Base-by-base conservation (phyloP, 2,888 invertebrate genomes). In the Sphaerophoria taeniata region DNA sequence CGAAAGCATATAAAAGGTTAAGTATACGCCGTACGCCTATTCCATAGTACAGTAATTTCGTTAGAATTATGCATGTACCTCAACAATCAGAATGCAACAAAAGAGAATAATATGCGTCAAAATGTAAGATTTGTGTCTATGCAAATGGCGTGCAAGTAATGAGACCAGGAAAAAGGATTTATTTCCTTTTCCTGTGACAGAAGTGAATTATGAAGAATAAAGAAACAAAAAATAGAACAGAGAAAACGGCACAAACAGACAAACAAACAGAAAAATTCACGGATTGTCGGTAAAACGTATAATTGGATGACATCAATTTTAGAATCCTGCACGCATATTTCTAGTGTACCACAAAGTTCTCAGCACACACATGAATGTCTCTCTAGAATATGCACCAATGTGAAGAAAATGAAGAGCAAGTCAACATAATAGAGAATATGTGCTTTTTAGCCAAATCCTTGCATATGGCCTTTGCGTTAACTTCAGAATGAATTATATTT, bases 251-350 rank as follows among this genome's bases (percentile, higher is more conserved):
- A 24, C 24, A 24, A 24, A 24, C 24, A 24, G 24, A 24, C 24
- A 24, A 24, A 24, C 24, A 24, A 24, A 24, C 24, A 24, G 24
- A 24, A 2, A 24, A 73, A 69, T 78, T 77, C 73, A 69, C 51
- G 82, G 73, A 69, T 69, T 75, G 80, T 70, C 69, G 71, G 76
- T 76, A 75, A 71, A 82, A 77, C 55, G 82, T 77, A 65, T 82
- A 82, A 82, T 82, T 82, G 82, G 77, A 82, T 82, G 82, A 77
- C 82, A 82, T 82, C 82, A 77, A 82, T 82, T 82, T 73, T 39
- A 67, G 55, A 58, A 72, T 60, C 51, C 49, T 71, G 45, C 71
- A 81, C 81, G 81, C 81, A 75, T 70, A 56, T 75, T 75, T 61
- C 60, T 70, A 39, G 36, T 61, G 11, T 49, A 4, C 3, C n/a